Percentiles rank a stretch among this genome's conserved stretches.
phyloP scores from a whole-genome alignment of 2,113 vertebrate genomes.

The Lucifuga dentata region DNA sequence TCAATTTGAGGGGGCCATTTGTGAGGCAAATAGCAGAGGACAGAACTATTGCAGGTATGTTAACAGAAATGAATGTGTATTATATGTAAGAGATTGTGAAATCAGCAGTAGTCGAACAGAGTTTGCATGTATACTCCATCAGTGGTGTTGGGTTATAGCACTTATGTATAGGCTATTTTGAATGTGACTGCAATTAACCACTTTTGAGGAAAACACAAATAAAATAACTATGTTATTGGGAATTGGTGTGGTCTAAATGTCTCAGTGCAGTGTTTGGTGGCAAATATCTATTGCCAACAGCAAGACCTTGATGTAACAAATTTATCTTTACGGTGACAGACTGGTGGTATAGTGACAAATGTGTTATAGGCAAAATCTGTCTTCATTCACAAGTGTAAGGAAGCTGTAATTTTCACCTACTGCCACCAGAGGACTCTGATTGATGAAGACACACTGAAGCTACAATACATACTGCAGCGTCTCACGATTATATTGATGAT shows the following conservation, averaged over 20 bases:
- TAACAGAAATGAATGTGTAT: not conserved
- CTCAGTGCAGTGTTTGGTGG: not conserved
- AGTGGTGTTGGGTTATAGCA: slow-evolving; percentile 4
- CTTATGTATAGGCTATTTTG: not conserved
- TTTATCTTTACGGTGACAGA: not conserved
- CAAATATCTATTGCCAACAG: not conserved
- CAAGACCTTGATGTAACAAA: not conserved
- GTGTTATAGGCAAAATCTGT: not conserved
- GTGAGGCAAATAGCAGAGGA: slow-evolving; percentile 65
- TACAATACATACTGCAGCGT: no score
- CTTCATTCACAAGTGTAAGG: not conserved
- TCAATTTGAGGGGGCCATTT: slow-evolving; percentile 66
- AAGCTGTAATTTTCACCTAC: slow-evolving; percentile 32
- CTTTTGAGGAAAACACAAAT: slow-evolving; percentile 17
- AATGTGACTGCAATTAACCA: not conserved
- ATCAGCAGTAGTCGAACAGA: slow-evolving; percentile 40
- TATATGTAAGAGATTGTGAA: not conserved
- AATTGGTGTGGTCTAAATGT: slow-evolving; percentile 6
- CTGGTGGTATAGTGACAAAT: not conserved
- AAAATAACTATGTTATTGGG: not conserved
- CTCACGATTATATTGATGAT: not conserved
- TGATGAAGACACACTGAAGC: slow-evolving; percentile 6
- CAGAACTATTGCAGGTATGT: slow-evolving; percentile 70
- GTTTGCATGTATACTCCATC: slow-evolving; percentile 32
- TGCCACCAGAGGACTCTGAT: slow-evolving; percentile 39